Base-by-base conservation (phyloP, 2,888 invertebrate species). In the Griposia aprilina region DNA sequence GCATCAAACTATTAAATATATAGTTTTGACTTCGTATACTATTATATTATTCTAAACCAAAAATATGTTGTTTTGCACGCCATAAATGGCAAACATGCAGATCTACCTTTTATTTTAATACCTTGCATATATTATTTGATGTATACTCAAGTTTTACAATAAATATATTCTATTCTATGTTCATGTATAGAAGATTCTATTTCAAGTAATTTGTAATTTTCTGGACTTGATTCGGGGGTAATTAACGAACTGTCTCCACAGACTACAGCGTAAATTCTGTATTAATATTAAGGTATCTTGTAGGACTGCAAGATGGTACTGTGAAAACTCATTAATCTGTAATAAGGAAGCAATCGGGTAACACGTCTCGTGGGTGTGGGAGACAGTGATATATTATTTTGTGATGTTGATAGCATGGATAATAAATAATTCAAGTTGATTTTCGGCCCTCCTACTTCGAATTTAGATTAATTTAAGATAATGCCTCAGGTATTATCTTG, bases 351-450 rank as follows among this genome's bases (percentile, higher is more conserved):
- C 76, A 81, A 84, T 84, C 63, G 63, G 30, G 80, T 72, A 78
- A 71, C 80, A 72, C 60, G 78, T 84, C 79, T 72, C 73, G 26
- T n/a, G 74, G 73, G 74, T 71, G n/a, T 30, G 3, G 10, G 15
- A 69, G 74, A 82, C 87, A 80, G 57, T 82, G 80, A 87, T 87
- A 82, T 73, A 87, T 86, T 79, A 78, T 84, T 73, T 70, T 60
- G 76, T 72, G 41, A 6, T 15, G 36, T 55, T 70, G 55, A 69
- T 72, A 81, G 57, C 30, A 30, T 55, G 45, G 17, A 69, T 20
- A 41, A 80, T 75, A 69, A 79, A 74, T 79, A 59, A 71, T 65
- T 68, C 52, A 52, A 65, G 52, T 59, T 55, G 23, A 55, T 67
- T 78, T 78, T 82, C 15, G 50, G 20, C 45, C 17, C 2, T 57